These are phyloP conservation scores for Drosophila prosaltans DNA, from an alignment of 1,140 invertebrate genomes.

Conservation along the genomic window DNA sequence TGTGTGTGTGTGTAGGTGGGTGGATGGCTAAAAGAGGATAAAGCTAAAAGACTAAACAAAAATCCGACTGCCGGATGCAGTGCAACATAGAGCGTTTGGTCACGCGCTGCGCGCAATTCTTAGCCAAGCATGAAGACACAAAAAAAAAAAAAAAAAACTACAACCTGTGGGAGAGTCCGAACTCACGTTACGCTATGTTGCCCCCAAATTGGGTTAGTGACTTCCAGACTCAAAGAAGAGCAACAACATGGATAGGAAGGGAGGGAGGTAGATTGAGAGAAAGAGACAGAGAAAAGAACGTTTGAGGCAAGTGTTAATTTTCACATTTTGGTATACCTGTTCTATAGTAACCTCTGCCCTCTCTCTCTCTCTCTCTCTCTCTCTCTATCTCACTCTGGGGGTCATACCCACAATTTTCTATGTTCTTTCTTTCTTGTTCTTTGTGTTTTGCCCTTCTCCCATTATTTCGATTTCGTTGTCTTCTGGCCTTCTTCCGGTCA, in stretches of 20 bases:
- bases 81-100: constrained; percentile 12
- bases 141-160: background rate
- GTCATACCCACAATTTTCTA: background rate
- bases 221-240: background rate
- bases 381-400: background rate
- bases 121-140: constrained; percentile 7
- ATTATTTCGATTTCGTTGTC: background rate
- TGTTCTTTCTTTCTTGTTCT: background rate
- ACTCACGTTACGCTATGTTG: constrained; percentile 19
- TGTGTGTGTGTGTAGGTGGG: background rate
- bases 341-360: constrained; percentile 11
- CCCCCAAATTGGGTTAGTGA: constrained; percentile 19
- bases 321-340: background rate
- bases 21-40: background rate
- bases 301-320: constrained; percentile 9
- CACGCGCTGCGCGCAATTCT: constrained; percentile 10
- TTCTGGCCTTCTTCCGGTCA: constrained; percentile 7
- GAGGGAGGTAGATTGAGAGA: background rate
- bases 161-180: constrained; percentile 23
- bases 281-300: background rate
- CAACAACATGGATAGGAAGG: background rate
- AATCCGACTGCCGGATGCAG: background rate
- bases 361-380: background rate
- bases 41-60: background rate
- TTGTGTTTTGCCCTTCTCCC: background rate